Evolutionary conservation across 1,140 invertebrate species (phyloP).

Genomic region (Zaprionus capensis): DNA sequence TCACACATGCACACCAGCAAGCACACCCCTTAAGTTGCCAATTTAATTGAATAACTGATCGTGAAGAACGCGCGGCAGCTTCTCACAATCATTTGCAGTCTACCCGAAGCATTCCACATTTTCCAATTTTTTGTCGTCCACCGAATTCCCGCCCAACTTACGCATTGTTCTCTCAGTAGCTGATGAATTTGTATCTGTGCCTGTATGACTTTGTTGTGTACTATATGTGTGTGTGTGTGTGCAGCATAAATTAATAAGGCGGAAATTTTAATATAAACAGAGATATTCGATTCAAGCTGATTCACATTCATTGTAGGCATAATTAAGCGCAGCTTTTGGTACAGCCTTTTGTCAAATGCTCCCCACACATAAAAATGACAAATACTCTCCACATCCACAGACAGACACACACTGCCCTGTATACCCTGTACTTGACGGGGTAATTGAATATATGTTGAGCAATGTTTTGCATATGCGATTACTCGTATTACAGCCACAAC

Average conservation of each 20-base stretch:
- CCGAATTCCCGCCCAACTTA: slow-evolving; percentile 45
- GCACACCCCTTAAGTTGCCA: slow-evolving; percentile 65
- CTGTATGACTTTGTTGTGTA: slow-evolving; percentile 8
- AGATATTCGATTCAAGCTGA: slow-evolving; percentile 65
- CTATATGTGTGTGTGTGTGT: slow-evolving; percentile 20
- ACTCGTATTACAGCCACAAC: slow-evolving; percentile 45
- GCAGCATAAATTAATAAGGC: slow-evolving; percentile 66
- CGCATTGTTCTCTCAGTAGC: slow-evolving; percentile 61
- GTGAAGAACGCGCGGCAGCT: slow-evolving; percentile 28
- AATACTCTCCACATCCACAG: neutral
- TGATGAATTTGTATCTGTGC: slow-evolving; percentile 51
- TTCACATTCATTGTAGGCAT: slow-evolving; percentile 57
- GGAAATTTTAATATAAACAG: slow-evolving; percentile 81
- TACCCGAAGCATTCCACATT: slow-evolving; percentile 26
- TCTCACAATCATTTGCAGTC: slow-evolving; percentile 71
- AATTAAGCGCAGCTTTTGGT: slow-evolving; percentile 60
- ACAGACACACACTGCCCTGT: neutral
- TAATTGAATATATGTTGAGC: slow-evolving; percentile 66
- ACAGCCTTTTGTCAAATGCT: slow-evolving; percentile 53
- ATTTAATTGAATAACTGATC: slow-evolving; percentile 73
- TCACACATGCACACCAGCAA: slow-evolving; percentile 2
- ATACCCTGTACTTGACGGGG: slow-evolving; percentile 23
- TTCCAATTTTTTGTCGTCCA: slow-evolving; percentile 21
- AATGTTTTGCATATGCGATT: slow-evolving; percentile 46
- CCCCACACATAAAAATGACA: slow-evolving; percentile 18